Conservation (phyloP, 1,140 invertebrate species). For the Phortica variegata region DNA sequence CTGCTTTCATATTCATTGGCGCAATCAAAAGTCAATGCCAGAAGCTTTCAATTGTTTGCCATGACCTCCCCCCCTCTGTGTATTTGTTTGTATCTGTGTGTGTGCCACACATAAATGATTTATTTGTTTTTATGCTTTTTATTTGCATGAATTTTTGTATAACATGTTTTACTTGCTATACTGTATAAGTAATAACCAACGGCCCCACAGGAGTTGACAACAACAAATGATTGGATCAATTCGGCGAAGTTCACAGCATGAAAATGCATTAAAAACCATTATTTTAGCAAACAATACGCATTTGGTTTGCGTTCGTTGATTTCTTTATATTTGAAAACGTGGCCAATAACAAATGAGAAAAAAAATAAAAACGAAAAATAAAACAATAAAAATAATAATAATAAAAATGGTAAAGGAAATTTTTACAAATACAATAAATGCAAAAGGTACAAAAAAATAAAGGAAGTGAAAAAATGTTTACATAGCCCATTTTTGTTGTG, state of each 20-base stretch:
- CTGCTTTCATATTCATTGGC: slow-evolving; percentile 15
- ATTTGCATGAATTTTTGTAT: slow-evolving; percentile 24
- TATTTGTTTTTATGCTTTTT: background rate
- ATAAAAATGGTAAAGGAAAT: slow-evolving; percentile 4
- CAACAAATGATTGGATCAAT: too few relatives aligned
- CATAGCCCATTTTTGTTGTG: background rate
- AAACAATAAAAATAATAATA: slow-evolving; percentile 13
- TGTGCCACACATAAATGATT: slow-evolving; percentile 8
- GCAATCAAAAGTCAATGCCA: slow-evolving; percentile 38
- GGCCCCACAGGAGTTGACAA: slow-evolving; percentile 7
- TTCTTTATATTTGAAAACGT: background rate
- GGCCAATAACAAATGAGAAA: slow-evolving; percentile 7
- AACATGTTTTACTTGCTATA: slow-evolving; percentile 9
- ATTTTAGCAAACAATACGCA: slow-evolving; percentile 41
- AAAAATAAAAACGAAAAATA: background rate
- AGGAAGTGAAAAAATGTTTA: slow-evolving; percentile 12
- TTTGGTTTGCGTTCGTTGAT: too few relatives aligned
- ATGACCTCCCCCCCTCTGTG: too few relatives aligned
- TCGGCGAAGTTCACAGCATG: slow-evolving; percentile 20
- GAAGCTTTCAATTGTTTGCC: slow-evolving; percentile 35
- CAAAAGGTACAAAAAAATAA: slow-evolving; percentile 9
- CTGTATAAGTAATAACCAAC: slow-evolving; percentile 27
- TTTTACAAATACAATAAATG: slow-evolving; percentile 43
- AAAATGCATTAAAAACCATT: slow-evolving; percentile 52
- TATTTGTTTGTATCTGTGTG: too few relatives aligned